Base-by-base conservation (phyloP, 2,888 invertebrate species). In the Cabera pusaria region DNA sequence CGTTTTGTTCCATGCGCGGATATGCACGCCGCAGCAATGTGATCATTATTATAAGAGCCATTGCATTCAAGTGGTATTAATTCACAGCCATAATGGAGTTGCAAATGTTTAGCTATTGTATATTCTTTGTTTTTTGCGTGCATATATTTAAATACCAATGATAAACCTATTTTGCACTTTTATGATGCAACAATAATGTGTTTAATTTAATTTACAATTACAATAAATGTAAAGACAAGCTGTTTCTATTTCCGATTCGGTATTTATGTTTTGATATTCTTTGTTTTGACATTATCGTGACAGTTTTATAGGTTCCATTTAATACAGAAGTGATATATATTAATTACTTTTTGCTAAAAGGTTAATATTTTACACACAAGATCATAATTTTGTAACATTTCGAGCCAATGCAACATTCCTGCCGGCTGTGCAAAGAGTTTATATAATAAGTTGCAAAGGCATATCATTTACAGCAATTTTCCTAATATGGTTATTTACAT, bases 1-100 rank as follows among this genome's bases (percentile, higher is more conserved):
- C 79, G 76, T 79, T 78, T 64, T 54, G 41, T 27, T 52, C 53
- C 70, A 75, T 68, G 78, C 71, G 68, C 61, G 19, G 16, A 56
- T 36, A 32, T 37, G 49, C 57, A 57, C 62, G 59, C 20, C 36
- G 33, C 37, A 29, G 42, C 40, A 55, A 54, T 61, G 60, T 65
- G 66, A 65, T 64, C 59, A 53, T 49, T 58, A 51, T 58, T 57
- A 52, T 49, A 41, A 52, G 49, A 48, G 49, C 48, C 37, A 55
- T 52, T 57, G 49, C 33, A 42, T 45, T 43, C 41, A 45, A 39
- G 40, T 41, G 37, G 20, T 43, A 39, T 39, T 35, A 27, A 50
- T 43, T 45, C 25, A 18, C 25, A 20, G 6, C 20, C 27, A 34
- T 47, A 44, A 45, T 29, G n/a, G 22, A 8, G 40, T 26, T 17